These are phyloP conservation scores for Laothoe populi DNA, from an alignment of 2,888 invertebrate species.

Conservation along the genomic window DNA sequence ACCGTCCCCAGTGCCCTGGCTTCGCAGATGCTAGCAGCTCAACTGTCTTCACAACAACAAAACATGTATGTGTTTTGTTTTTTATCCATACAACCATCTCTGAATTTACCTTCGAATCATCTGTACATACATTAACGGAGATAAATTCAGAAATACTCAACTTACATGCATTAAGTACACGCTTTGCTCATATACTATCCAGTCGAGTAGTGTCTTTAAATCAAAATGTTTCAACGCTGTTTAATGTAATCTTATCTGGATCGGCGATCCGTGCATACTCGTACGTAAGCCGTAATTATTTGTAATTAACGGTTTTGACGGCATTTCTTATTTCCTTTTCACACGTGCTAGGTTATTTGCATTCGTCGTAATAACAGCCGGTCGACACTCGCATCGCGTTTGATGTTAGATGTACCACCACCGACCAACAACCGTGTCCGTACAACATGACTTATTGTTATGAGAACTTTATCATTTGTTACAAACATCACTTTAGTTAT, in stretches of 20 bases:
- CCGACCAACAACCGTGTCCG: slow-evolving; percentile 71
- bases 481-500: slow-evolving; percentile 74
- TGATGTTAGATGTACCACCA: slow-evolving; percentile 73
- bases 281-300: slow-evolving; percentile 81
- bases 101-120: slow-evolving; percentile 54
- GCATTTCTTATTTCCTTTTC: slow-evolving; percentile 79
- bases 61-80: slow-evolving; percentile 93
- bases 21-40: slow-evolving; percentile 97
- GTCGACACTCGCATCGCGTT: slow-evolving; percentile 67
- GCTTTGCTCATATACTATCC: slow-evolving; percentile 69
- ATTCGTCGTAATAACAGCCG: slow-evolving; percentile 78
- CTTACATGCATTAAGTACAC: slow-evolving; percentile 77
- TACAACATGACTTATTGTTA: slow-evolving; percentile 74
- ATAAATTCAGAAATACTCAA: slow-evolving; percentile 73
- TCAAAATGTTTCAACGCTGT: slow-evolving; percentile 84
- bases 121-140: slow-evolving; percentile 44
- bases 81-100: slow-evolving; percentile 64
- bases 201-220: slow-evolving; percentile 79
- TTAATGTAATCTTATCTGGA: slow-evolving; percentile 80
- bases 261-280: slow-evolving; percentile 78
- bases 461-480: slow-evolving; percentile 78
- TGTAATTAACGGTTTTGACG: slow-evolving; percentile 80
- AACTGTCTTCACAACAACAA: slow-evolving; percentile 96
- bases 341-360: slow-evolving; percentile 82
- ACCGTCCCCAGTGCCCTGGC: slow-evolving; percentile 97